Conservation (phyloP, 1,140 invertebrate species). For the Eurosta solidaginis region DNA sequence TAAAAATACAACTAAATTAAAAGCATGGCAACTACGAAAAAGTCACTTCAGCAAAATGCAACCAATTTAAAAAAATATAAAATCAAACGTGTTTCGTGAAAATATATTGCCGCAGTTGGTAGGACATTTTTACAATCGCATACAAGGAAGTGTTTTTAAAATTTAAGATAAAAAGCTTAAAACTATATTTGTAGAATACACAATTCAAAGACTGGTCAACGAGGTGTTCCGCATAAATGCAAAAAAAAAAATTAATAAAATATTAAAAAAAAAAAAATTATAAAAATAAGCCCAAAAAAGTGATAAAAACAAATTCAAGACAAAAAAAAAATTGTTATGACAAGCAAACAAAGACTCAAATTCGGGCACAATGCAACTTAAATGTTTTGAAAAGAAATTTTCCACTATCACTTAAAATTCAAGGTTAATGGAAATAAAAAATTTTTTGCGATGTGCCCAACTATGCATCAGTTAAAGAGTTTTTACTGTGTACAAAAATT, state of each 20-base stretch:
- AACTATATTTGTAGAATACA: slow-evolving; percentile 39
- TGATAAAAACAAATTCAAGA: not conserved
- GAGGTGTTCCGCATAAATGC: slow-evolving; percentile 55
- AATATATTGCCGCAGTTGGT: not conserved
- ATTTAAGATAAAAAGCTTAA: not conserved
- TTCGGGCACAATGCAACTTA: no score
- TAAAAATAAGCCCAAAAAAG: not conserved
- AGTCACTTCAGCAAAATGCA: not conserved
- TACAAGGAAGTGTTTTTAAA: no score
- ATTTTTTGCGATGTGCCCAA: no score
- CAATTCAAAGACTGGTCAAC: slow-evolving; percentile 60
- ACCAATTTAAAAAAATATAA: not conserved
- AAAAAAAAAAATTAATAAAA: slow-evolving; percentile 30
- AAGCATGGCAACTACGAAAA: no score
- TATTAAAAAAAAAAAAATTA: slow-evolving; percentile 1
- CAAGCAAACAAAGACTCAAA: not conserved
- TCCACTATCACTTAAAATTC: no score
- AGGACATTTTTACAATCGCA: not conserved
- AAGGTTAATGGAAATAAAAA: no score
- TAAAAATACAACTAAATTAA: no score
- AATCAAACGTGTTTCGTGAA: not conserved
- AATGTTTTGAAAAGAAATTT: no score
- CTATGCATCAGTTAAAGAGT: no score
- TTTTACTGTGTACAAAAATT: no score
- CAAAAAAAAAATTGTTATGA: not conserved